Conservation (phyloP, 2,888 invertebrate genomes). For the Rhopalosiphum nymphaeae region DNA sequence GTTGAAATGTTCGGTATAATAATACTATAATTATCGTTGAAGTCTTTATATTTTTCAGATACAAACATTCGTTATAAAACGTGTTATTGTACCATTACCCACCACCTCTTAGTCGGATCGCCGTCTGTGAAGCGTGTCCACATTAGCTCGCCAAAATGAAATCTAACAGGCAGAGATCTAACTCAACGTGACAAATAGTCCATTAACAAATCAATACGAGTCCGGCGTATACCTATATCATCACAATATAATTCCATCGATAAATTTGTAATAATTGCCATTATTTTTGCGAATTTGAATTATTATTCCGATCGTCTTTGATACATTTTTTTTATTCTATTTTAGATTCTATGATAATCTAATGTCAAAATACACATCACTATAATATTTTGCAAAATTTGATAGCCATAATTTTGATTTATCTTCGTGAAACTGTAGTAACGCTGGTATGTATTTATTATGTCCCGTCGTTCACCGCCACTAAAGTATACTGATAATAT, state of each 20-base stretch:
- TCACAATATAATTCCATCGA: background rate
- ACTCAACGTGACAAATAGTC: background rate
- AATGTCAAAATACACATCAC: background rate
- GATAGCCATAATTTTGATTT: background rate
- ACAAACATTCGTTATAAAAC: background rate
- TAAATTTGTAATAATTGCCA: background rate
- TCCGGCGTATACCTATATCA: background rate
- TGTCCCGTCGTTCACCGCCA: background rate
- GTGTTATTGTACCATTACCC: background rate
- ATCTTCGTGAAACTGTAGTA: background rate
- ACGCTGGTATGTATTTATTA: background rate
- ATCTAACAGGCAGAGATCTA: background rate
- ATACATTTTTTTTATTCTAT: background rate
- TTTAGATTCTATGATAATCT: background rate
- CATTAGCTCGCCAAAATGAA: background rate
- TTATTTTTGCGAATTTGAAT: background rate
- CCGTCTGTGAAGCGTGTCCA: background rate
- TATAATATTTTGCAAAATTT: background rate
- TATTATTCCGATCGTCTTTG: background rate
- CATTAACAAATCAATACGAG: background rate
- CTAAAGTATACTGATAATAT: background rate
- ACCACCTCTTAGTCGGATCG: background rate
- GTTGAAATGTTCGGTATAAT: background rate
- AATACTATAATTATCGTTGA: background rate
- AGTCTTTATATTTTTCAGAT: background rate